Conservation (phyloP, 2,888 invertebrate genomes). For the Eupeodes latifasciatus region DNA sequence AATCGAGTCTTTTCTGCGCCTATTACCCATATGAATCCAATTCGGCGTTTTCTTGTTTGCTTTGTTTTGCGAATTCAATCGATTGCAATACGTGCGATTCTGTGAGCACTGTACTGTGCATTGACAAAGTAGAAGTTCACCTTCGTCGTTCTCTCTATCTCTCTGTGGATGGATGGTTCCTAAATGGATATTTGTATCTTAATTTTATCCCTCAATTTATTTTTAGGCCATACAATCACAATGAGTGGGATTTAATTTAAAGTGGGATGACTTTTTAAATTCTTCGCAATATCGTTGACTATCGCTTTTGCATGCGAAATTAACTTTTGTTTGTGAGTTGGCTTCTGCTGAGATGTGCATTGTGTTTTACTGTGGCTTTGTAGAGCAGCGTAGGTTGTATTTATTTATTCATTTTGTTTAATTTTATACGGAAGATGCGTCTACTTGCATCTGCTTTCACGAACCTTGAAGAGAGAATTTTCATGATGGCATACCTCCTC, state of each 20-base stretch:
- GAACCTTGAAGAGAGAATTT: conserved; percentile 36
- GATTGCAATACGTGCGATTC: conserved; percentile 29
- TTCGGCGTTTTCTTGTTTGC: conserved; percentile 1
- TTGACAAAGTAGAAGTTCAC: conserved; percentile 50
- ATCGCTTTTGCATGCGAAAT: conserved; percentile 36
- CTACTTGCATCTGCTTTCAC: not conserved
- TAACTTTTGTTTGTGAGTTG: conserved; percentile 12
- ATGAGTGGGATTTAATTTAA: conserved; percentile 43
- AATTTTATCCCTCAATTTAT: conserved; percentile 44
- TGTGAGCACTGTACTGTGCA: conserved; percentile 24
- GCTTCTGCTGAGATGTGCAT: conserved; percentile 2
- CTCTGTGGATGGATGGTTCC: not conserved
- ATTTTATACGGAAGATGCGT: conserved; percentile 46
- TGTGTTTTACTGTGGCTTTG: conserved; percentile 14
- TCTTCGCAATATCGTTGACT: conserved; percentile 1
- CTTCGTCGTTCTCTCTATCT: conserved; percentile 6
- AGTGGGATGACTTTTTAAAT: conserved; percentile 23
- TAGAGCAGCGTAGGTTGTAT: conserved; percentile 23
- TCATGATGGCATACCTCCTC: not conserved
- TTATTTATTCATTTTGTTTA: not conserved
- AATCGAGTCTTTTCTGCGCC: conserved; percentile 10
- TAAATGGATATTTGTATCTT: conserved; percentile 5
- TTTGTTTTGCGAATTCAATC: conserved; percentile 1
- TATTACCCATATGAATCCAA: conserved; percentile 2
- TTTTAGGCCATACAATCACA: conserved; percentile 60